Conservation (phyloP, 2,113 vertebrate genomes). For the Aplodontia rufa region DNA sequence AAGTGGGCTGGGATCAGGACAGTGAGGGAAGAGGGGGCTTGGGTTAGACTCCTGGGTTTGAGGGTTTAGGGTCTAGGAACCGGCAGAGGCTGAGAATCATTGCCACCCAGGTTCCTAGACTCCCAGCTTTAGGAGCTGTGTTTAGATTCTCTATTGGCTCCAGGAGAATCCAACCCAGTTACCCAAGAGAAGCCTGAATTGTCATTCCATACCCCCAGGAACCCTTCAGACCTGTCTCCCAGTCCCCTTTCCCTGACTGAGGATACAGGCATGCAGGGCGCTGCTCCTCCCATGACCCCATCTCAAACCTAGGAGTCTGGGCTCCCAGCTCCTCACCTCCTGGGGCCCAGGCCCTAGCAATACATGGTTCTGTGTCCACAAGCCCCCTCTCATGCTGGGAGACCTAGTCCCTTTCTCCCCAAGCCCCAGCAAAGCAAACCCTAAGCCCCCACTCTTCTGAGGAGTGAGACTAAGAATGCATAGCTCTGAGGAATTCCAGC, state of each 20-base stretch:
- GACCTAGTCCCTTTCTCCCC: neutral
- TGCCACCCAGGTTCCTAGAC: neutral
- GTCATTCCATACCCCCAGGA: neutral
- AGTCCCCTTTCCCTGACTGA: neutral
- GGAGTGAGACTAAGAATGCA: neutral
- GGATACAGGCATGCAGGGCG: neutral
- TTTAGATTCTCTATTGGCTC: neutral
- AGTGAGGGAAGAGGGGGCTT: neutral
- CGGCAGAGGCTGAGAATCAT: neutral
- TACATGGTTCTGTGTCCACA: neutral
- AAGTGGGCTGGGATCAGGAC: neutral
- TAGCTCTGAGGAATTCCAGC: neutral
- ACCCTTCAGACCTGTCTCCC: neutral
- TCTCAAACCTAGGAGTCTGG: neutral
- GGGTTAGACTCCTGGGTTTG: neutral
- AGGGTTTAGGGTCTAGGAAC: neutral
- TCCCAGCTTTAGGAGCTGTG: neutral
- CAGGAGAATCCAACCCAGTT: too few relatives aligned
- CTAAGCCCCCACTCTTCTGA: neutral
- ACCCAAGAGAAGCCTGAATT: conserved; percentile 18
- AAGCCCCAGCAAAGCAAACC: neutral
- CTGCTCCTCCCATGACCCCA: neutral
- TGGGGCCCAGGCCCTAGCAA: neutral
- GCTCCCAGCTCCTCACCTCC: neutral
- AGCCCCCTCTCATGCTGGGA: neutral